phyloP scores from a whole-genome alignment of 2,113 vertebrate species.

The Athene noctua region DNA sequence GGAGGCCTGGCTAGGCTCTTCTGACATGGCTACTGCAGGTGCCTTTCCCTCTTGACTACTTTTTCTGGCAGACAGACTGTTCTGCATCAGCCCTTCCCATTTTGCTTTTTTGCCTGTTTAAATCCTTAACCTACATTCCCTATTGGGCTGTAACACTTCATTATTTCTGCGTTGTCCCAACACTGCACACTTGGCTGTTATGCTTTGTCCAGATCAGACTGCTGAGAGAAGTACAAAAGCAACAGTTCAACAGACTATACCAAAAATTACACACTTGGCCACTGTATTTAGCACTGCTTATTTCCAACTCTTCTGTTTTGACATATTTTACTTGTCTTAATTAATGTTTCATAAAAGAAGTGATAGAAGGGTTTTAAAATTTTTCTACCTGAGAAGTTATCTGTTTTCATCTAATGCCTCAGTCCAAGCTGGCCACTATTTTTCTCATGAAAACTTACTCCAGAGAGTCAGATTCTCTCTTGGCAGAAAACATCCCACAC shows the following conservation, averaged over 20 bases:
- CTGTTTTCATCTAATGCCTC: background rate
- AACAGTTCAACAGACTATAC: background rate
- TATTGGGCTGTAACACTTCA: constrained; percentile 1
- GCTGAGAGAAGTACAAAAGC: background rate
- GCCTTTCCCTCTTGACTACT: background rate
- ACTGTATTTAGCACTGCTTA: background rate
- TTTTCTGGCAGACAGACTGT: background rate
- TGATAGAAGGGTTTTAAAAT: background rate
- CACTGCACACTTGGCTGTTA: background rate
- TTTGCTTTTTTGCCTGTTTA: constrained; percentile 1
- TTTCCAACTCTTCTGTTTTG: background rate
- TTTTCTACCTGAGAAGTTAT: background rate
- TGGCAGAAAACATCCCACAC: background rate
- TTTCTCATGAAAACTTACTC: background rate
- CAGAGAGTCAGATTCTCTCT: background rate
- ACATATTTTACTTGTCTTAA: background rate
- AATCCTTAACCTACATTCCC: constrained; percentile 39
- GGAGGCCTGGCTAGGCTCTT: background rate
- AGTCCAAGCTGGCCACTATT: background rate
- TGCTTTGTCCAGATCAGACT: background rate
- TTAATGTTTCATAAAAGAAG: background rate
- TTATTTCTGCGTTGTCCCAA: constrained; percentile 24
- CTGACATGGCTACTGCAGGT: background rate
- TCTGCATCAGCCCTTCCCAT: background rate
- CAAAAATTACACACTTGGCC: background rate